Base-by-base conservation (phyloP, 2,888 invertebrate species). In the Bembecia ichneumoniformis region DNA sequence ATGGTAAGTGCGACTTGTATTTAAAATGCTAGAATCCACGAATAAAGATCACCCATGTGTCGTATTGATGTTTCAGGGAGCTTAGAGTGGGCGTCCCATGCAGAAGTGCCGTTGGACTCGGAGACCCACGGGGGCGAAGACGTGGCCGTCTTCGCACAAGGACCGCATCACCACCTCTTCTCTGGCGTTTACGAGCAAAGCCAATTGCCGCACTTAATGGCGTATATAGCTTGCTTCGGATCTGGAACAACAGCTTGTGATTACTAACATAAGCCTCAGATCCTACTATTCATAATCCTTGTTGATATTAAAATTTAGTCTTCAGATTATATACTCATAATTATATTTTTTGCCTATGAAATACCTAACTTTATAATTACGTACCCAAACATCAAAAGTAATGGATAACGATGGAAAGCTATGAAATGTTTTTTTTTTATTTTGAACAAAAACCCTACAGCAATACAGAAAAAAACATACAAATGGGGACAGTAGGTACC, bases 101-200 rank as follows among this genome's bases (percentile, higher is more conserved):
- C 89, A 0, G 86, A 90, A 0, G 84, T 88, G 1, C 92, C 91
- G 0, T 70, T 90, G 46, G 59, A 58, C 0, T 78, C 82, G 46
- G 93, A 93, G 67, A 93, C 93, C 9, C 94, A 94, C 73, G 93
- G 92, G 3, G 93, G 93, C 0, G 94, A 95, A 58, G 95, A 95
- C 82, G 94, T 95, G 17, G 89, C 89, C 0, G 91, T 95, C 46
- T 94, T 90, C 76, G 91, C 91, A 58, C 74, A 75, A 45, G 95
- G 92, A 47, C 93, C 93, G 3, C 91, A 91, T 84, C 88, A 94
- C 43, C 91, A 92, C 70, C 81, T 95, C 50, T 93, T 95, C 74
- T 87, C 91, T 11, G 94, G 94, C 2, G 89, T 90, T 43, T 91
- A 91, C 70, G 94, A 96, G 68, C 94, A 96, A 82, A 91, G 90